These are phyloP conservation scores for Drosophila percnosoma DNA, from an alignment of 2,888 invertebrate genomes.

Conservation along the genomic window DNA sequence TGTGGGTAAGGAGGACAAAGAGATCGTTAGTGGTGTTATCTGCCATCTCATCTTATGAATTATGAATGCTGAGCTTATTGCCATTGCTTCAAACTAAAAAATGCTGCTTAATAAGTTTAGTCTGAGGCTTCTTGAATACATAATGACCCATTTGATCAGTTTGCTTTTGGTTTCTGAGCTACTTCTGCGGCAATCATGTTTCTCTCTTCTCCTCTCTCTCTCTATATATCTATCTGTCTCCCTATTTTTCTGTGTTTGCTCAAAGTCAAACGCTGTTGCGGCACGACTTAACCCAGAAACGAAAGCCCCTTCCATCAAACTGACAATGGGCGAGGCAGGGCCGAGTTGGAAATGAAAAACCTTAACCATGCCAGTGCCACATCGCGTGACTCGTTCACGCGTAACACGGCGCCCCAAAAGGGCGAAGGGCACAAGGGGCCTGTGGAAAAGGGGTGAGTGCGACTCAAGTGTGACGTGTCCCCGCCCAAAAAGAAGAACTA, in stretches of 20 bases:
- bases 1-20: constrained; percentile 19
- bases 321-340: constrained; percentile 31
- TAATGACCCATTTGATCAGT: constrained; percentile 65
- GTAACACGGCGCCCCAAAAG: constrained; percentile 39
- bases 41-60: constrained; percentile 9
- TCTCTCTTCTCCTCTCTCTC: constrained; percentile 20
- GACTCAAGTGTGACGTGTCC: constrained; percentile 66
- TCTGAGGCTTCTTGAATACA: constrained; percentile 24
- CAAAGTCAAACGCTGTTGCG: constrained; percentile 69
- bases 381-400: constrained; percentile 76
- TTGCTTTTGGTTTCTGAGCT: constrained; percentile 35
- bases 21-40: constrained; percentile 31
- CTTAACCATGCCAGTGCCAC: constrained; percentile 56
- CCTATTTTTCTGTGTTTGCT: constrained; percentile 3
- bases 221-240: neutral
- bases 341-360: constrained; percentile 33
- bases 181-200: constrained; percentile 51
- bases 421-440: constrained; percentile 1
- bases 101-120: neutral
- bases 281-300: constrained; percentile 73
- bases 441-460: constrained; percentile 11
- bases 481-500: constrained; percentile 42
- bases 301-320: constrained; percentile 28
- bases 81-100: neutral
- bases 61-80: constrained; percentile 28